Conservation (phyloP, 2,888 invertebrate species). For the Lasius platythorax region DNA sequence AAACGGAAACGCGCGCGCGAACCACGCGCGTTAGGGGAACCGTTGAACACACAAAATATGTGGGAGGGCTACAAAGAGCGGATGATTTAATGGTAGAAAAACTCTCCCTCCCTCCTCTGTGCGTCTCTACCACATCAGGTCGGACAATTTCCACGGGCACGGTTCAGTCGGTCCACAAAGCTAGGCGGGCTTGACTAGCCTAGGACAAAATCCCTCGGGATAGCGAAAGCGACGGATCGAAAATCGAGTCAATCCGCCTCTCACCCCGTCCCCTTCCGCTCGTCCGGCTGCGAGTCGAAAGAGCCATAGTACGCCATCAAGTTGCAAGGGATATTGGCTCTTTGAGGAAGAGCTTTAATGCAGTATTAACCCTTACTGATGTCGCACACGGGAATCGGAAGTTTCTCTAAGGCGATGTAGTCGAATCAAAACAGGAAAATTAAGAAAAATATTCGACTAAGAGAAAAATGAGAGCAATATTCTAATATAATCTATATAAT, state of each 20-base stretch:
- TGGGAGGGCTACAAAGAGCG: conserved; percentile 16
- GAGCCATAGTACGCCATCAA: conserved; percentile 33
- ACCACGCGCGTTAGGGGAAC: conserved; percentile 9
- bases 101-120: background rate
- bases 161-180: conserved; percentile 80
- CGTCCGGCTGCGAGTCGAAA: conserved; percentile 6
- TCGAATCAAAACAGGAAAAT: background rate
- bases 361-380: conserved; percentile 35
- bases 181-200: conserved; percentile 60
- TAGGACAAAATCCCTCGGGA: conserved; percentile 77
- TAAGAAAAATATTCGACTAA: background rate
- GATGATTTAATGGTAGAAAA: conserved; percentile 40
- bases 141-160: conserved; percentile 63
- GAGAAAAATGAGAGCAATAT: background rate
- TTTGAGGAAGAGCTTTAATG: conserved; percentile 49
- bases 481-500: background rate
- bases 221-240: conserved; percentile 81
- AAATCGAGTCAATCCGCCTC: conserved; percentile 62
- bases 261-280: conserved; percentile 4
- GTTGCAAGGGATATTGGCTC: conserved; percentile 50
- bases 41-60: conserved; percentile 28
- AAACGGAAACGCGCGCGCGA: background rate
- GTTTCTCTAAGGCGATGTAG: background rate
- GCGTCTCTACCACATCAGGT: conserved; percentile 7
- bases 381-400: background rate